Evolutionary conservation across 2,797 vertebrate genomes (phyloP).

Genomic region (Sebastes dallii): DNA sequence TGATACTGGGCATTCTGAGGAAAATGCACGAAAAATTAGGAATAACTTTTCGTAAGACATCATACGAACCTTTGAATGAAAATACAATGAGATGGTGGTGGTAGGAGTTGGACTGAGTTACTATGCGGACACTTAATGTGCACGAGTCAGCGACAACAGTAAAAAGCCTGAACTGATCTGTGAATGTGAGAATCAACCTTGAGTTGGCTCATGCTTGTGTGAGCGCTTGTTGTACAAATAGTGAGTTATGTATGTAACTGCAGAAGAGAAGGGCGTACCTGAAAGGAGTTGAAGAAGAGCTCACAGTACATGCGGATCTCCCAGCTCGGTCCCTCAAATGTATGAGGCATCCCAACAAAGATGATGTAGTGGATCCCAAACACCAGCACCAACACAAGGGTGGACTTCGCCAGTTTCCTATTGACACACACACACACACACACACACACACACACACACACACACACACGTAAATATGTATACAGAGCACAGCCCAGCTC

Average conservation of each 20-base stretch:
- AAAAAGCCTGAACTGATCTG: not conserved
- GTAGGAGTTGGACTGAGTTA: not conserved
- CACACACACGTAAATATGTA: not conserved
- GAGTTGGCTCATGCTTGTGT: not conserved
- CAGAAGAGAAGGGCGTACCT: conserved; percentile 74
- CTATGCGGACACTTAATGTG: not conserved
- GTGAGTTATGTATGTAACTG: not conserved
- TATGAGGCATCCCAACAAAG: conserved; percentile 89
- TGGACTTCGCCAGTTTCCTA: conserved; percentile 92
- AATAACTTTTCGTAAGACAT: no score
- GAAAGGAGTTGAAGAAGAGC: conserved; percentile 95
- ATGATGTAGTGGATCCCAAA: conserved; percentile 92
- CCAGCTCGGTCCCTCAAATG: conserved; percentile 85
- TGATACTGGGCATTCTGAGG: no score
- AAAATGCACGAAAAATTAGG: no score
- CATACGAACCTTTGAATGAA: no score
- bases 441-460: not conserved
- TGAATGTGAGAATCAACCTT: not conserved
- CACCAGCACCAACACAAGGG: conserved; percentile 88
- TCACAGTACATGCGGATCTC: conserved; percentile 93
- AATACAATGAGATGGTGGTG: no score
- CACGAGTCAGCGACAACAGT: not conserved
- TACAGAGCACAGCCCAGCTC: not conserved
- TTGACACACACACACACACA: conserved; percentile 11
- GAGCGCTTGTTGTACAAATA: not conserved